Conservation (phyloP, 2,797 vertebrate species). For the Oreochromis mossambicus region DNA sequence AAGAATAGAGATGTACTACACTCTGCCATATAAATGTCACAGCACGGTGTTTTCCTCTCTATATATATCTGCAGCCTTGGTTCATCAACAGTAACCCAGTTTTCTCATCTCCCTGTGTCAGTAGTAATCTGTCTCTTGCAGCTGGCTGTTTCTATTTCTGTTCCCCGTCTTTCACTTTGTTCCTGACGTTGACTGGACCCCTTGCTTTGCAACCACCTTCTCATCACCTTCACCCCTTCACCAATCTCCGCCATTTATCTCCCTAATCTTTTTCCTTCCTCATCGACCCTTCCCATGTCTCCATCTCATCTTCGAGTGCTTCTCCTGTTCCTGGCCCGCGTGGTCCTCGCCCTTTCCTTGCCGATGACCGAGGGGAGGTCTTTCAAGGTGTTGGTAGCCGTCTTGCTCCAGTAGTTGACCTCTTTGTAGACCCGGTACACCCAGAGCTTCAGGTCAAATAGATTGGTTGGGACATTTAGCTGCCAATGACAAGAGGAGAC, state of each 20-base stretch:
- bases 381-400: constrained; percentile 49
- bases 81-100: neutral
- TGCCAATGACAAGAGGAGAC: constrained; percentile 26
- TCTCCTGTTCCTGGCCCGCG: constrained; percentile 19
- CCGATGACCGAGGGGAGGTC: constrained; percentile 6
- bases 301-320: constrained; percentile 44
- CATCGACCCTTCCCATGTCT: neutral
- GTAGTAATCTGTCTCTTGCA: neutral
- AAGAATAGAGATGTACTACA: neutral
- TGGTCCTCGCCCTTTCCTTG: constrained; percentile 19
- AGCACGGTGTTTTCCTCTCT: neutral
- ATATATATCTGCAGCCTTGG: neutral
- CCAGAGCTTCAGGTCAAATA: constrained; percentile 74
- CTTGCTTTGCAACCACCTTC: neutral
- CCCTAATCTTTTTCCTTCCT: neutral
- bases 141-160: neutral
- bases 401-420: constrained; percentile 71
- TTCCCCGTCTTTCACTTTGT: neutral
- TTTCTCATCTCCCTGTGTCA: neutral
- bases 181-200: neutral
- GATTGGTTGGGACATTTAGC: constrained; percentile 15
- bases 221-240: neutral
- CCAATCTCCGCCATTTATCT: neutral
- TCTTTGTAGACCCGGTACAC: constrained; percentile 71
- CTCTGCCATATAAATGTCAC: neutral